Percentiles rank a stretch among this genome's conserved stretches.
phyloP scores from a whole-genome alignment of 2,113 vertebrate genomes.

The Ailuropoda melanoleuca region DNA sequence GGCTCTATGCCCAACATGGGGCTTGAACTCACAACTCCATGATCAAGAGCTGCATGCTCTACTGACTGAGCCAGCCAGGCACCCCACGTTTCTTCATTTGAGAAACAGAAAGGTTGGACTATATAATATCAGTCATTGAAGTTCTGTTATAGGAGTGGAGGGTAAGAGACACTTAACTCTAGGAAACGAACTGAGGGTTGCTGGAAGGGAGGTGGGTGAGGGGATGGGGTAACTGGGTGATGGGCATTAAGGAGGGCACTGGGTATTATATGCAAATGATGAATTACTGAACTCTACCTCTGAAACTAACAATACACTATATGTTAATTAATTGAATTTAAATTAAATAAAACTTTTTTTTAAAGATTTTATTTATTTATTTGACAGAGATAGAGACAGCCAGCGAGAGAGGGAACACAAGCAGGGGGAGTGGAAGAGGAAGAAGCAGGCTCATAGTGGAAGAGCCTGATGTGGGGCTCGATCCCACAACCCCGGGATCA shows the following conservation, averaged over 20 bases:
- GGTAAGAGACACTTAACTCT: neutral
- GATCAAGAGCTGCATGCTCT: neutral
- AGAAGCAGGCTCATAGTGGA: no score
- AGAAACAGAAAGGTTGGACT: conserved; percentile 11
- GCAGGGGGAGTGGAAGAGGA: no score
- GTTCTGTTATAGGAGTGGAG: conserved; percentile 15
- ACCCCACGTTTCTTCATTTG: neutral
- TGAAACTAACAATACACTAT: neutral
- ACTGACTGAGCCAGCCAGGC: neutral
- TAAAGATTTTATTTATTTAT: no score
- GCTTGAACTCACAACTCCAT: neutral
- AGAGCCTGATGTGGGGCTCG: no score
- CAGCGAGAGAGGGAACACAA: no score
- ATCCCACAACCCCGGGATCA: no score
- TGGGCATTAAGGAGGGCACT: neutral
- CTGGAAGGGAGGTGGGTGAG: neutral
- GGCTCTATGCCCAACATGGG: neutral
- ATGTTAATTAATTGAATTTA: neutral
- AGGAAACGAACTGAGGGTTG: neutral
- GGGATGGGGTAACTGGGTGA: neutral
- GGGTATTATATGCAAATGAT: neutral
- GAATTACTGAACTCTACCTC: neutral
- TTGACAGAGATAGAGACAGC: no score
- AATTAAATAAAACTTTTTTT: neutral
- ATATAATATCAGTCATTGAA: neutral